Evolutionary conservation across 1,140 invertebrate species (phyloP), one percentile per base, ranked within the genome.

Genomic region (Drosophila pectinifera): DNA sequence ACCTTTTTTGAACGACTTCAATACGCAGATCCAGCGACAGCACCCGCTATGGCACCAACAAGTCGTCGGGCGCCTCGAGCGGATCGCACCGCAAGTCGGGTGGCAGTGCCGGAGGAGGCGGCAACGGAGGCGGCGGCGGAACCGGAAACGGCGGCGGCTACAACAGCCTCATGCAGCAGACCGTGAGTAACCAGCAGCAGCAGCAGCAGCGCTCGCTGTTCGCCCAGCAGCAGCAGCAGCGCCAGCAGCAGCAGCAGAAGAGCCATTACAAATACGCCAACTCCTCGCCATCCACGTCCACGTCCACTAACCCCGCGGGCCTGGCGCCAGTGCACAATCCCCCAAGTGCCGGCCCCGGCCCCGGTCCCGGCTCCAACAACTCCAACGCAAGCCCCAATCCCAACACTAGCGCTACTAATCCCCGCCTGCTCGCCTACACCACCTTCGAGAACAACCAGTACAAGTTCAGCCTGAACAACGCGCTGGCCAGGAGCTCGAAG

Each of bases 361-460:
- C 67, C 42, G 34, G 62, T 22, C 13, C 53, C 51, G 42, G 20
- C 18, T 31, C 46, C 24, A 41, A 7, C 45, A 56, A 49, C 39
- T 39, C 62, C 56, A 65, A 31, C 10, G 20, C 51, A 16, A 57
- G 31, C 20, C 49, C 49, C 18, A 58, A 56, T 34, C 59, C 80
- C 51, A 64, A 56, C 73, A 74, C 80, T 65, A 83, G 78, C 59
- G 59, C 85, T 72, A 73, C 88, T 86, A 67, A 83, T 46, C 56
- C 72, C 62, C 86, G 91, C 64, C 88, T 91, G 74, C 88, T 92
- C 64, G 91, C 88, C 74, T 92, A 92, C 78, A 92, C 92, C 26
- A 91, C 91, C 59, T 92, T 92, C 57, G 88, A 92, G 78, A 92
- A 92, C 55, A 92, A 92, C 78, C 92, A 92, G 68, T 92, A 92